These are phyloP conservation scores for Formica aserva DNA, from an alignment of 2,888 invertebrate genomes.

Conservation along the genomic window DNA sequence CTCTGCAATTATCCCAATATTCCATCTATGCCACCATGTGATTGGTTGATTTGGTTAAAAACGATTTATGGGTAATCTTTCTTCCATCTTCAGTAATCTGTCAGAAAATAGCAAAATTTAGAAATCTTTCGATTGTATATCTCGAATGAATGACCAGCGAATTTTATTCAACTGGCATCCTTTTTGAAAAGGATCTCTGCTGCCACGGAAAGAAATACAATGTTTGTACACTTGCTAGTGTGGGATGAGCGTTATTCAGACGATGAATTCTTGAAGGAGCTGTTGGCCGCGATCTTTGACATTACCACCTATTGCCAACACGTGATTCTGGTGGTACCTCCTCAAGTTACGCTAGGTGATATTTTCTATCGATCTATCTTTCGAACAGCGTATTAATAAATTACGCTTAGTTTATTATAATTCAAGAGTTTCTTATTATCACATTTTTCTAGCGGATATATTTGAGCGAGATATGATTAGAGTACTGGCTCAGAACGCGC, in stretches of 20 bases:
- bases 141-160: background rate
- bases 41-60: slow-evolving; percentile 88
- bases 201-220: slow-evolving; percentile 87
- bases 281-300: slow-evolving; percentile 87
- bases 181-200: slow-evolving; percentile 83
- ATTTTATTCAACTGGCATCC: background rate
- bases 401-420: background rate
- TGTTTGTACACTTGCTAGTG: slow-evolving; percentile 88
- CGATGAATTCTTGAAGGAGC: slow-evolving; percentile 81
- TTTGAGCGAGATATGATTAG: slow-evolving; percentile 80
- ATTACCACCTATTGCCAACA: slow-evolving; percentile 86
- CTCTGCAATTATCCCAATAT: slow-evolving; percentile 87
- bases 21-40: slow-evolving; percentile 87
- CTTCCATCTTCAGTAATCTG: background rate
- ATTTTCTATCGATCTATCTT: slow-evolving; percentile 20
- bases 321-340: slow-evolving; percentile 87
- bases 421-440: slow-evolving; percentile 56
- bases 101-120: background rate
- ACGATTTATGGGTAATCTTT: slow-evolving; percentile 87
- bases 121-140: background rate
- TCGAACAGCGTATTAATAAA: background rate
- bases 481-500: slow-evolving; percentile 76
- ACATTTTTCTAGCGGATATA: slow-evolving; percentile 73
- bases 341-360: slow-evolving; percentile 83
- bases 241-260: slow-evolving; percentile 86